Conservation (phyloP, 2,113 vertebrate genomes). For the Rousettus leschenaultii region DNA sequence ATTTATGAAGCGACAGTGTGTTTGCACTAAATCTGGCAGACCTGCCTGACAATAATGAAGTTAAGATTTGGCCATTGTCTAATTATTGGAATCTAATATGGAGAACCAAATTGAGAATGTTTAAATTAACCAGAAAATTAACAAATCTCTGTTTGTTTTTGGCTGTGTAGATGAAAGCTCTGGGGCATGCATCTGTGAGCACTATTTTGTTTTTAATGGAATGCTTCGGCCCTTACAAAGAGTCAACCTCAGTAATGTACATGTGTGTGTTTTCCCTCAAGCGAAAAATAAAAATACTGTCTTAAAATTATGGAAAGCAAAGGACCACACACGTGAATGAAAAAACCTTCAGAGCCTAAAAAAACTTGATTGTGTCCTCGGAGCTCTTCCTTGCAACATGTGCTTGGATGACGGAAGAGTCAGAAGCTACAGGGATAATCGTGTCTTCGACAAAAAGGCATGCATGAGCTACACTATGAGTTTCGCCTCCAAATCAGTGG, state of each 20-base stretch:
- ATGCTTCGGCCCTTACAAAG: not conserved
- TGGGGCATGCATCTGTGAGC: not conserved
- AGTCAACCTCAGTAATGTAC: not conserved
- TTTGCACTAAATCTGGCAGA: not conserved
- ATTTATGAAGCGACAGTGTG: not conserved
- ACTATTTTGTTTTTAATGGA: not conserved
- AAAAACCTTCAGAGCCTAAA: slow-evolving; percentile 58
- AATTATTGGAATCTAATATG: not conserved
- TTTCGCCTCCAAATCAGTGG: slow-evolving; percentile 34
- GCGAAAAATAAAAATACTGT: slow-evolving; percentile 26
- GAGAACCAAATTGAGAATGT: not conserved
- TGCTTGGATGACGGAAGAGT: slow-evolving; percentile 45
- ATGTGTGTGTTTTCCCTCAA: not conserved
- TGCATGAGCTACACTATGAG: not conserved
- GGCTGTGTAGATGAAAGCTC: not conserved
- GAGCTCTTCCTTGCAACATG: slow-evolving; percentile 31
- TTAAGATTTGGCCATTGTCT: not conserved
- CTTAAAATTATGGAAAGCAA: slow-evolving; percentile 30
- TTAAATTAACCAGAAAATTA: not conserved
- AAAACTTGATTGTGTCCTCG: slow-evolving; percentile 48
- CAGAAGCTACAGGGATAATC: slow-evolving; percentile 18
- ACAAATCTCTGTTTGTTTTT: not conserved
- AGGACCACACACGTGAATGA: slow-evolving; percentile 66
- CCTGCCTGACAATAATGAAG: not conserved
- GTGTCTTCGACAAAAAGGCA: slow-evolving; percentile 49